Evolutionary conservation across 1,140 invertebrate genomes (phyloP), one percentile per base, ranked within the genome.

Genomic region (Drosophila tristis): DNA sequence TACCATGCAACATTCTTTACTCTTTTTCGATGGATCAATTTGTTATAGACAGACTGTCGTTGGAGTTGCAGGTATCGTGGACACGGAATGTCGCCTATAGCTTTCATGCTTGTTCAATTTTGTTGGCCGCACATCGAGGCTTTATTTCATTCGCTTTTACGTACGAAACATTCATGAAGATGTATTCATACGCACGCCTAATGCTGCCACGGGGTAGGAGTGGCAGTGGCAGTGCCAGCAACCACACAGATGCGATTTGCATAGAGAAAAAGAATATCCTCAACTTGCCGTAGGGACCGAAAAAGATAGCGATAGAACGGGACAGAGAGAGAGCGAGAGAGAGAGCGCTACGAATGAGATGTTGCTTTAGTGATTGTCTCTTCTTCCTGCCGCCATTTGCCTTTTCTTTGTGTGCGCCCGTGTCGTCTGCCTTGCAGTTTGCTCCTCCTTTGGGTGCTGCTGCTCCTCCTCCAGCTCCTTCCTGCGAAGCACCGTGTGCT

Each of bases 121-220:
- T 35, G 62, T 39, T 49, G 74, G 62, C 68, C 35, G 45, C 53
- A 43, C 51, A 54, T 49, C 55, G 74, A 39, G 43, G 57, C 56
- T 65, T 50, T 74, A 73, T 60, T 82, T 56, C 42, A 65, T 57
- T 82, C 76, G 44, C 56, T 74, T 78, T 81, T 62, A 53, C 55
- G 48, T 43, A 35, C 31, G 55, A 63, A 53, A 53, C 51, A 58
- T 60, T 53, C 62, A 70, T 59, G 51, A 65, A 79, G 80, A 74
- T 81, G 64, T 79, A 82, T 82, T 84, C 80, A 79, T 84, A 82
- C 71, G 80, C 80, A 82, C 74, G 79, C 75, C 71, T 79, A 79
- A 78, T 39, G 58, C 51, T 23, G 63, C 5, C 26, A 13, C 44
- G 50, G 44, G 16, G 31, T 20, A 47, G 78, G 71, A 65, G 16